Evolutionary conservation across 1,140 invertebrate species (phyloP).

Genomic region (Drosophila kikkawai): DNA sequence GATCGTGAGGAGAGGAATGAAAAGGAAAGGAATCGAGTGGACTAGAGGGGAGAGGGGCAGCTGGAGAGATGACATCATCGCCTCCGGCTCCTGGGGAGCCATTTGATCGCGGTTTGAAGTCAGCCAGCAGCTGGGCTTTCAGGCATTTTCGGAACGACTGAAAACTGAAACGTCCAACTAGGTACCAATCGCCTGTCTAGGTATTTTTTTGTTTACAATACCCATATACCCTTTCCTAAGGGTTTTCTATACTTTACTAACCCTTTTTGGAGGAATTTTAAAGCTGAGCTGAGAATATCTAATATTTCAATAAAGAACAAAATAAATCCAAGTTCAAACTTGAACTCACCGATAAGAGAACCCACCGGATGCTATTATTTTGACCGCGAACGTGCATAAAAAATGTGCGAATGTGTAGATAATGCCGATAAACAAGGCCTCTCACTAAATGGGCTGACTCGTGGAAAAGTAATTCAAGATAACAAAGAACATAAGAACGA

Average conservation of each 20-base stretch:
- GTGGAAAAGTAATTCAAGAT: constrained; percentile 34
- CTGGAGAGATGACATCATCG: constrained; percentile 47
- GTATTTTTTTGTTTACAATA: background rate
- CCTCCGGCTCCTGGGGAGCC: constrained; percentile 42
- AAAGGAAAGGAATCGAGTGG: constrained; percentile 1
- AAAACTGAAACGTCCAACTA: constrained; percentile 15
- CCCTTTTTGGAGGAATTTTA: background rate
- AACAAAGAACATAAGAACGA: constrained; percentile 10
- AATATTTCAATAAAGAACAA: background rate
- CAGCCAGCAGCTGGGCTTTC: constrained; percentile 31
- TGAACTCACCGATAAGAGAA: background rate
- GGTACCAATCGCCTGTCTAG: background rate
- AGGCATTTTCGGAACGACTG: constrained; percentile 19
- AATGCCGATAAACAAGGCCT: constrained; percentile 37
- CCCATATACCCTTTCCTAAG: constrained; percentile 7
- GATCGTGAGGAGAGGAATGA: constrained; percentile 12
- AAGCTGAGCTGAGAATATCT: background rate
- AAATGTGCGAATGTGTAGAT: constrained; percentile 28
- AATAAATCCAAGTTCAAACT: background rate
- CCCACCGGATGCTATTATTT: constrained; percentile 7
- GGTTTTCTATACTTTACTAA: too few relatives aligned
- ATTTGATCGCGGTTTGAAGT: constrained; percentile 50
- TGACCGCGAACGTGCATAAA: constrained; percentile 17
- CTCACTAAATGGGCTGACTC: constrained; percentile 21
- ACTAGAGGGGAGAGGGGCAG: constrained; percentile 16